Percentiles rank a stretch among this genome's conserved stretches.
These are phyloP conservation scores for Sycobia sp. DNA, from an alignment of 1,140 invertebrate species.

Conservation along the genomic window DNA sequence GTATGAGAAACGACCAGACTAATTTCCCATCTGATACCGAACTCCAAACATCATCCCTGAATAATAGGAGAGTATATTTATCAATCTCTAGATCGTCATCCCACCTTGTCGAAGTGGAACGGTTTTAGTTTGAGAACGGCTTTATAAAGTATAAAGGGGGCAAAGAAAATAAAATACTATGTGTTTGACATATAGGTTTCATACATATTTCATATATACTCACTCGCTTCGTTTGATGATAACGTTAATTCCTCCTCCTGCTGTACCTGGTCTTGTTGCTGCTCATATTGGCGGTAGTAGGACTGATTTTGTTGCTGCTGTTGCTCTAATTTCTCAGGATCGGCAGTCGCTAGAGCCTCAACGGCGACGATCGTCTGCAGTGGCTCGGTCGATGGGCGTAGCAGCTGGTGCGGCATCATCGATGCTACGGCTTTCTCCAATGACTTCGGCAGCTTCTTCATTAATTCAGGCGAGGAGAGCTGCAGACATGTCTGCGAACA, in stretches of 20 bases:
- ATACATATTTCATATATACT: too few relatives aligned
- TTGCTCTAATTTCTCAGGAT: not conserved
- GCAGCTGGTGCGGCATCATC: conserved; percentile 27
- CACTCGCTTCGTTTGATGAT: not conserved
- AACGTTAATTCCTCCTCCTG: not conserved
- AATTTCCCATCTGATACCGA: too few relatives aligned
- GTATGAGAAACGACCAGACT: too few relatives aligned
- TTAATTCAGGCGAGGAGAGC: conserved; percentile 56
- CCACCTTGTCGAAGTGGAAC: too few relatives aligned
- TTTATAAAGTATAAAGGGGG: too few relatives aligned
- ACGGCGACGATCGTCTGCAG: conserved; percentile 1
- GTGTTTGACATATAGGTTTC: too few relatives aligned
- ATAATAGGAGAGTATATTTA: too few relatives aligned
- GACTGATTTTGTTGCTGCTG: conserved; percentile 2
- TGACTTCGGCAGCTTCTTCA: conserved; percentile 58
- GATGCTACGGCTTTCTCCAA: conserved; percentile 2
- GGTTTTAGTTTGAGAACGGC: too few relatives aligned
- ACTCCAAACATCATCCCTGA: too few relatives aligned
- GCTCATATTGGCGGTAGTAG: not conserved
- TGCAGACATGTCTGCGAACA: conserved; percentile 56
- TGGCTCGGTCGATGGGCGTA: conserved; percentile 6
- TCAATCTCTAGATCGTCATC: too few relatives aligned
- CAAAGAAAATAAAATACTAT: too few relatives aligned
- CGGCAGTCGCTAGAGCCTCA: not conserved
- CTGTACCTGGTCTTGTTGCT: not conserved